These are phyloP conservation scores for Drosophila bocqueti DNA, from an alignment of 1,140 invertebrate genomes.

Conservation along the genomic window DNA sequence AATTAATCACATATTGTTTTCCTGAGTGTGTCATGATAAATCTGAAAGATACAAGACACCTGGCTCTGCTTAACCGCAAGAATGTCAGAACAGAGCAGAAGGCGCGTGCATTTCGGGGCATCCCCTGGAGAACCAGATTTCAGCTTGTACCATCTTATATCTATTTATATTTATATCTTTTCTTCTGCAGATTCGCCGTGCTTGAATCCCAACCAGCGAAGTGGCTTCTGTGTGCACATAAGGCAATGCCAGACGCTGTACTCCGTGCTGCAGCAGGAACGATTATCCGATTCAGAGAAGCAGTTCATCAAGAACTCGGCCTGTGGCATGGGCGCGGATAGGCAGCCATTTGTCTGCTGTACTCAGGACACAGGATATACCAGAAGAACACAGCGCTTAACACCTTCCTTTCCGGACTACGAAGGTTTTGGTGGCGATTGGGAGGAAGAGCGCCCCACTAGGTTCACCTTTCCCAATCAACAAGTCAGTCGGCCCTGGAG, in stretches of 20 bases:
- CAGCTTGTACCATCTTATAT: slow-evolving; percentile 9
- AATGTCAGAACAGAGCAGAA: slow-evolving; percentile 49
- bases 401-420: slow-evolving; percentile 32
- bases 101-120: slow-evolving; percentile 44
- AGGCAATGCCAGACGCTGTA: slow-evolving; percentile 69
- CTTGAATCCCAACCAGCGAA: slow-evolving; percentile 66
- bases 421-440: slow-evolving; percentile 44
- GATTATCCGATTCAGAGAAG: slow-evolving; percentile 42
- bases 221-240: slow-evolving; percentile 69
- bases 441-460: slow-evolving; percentile 18
- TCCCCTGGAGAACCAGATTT: slow-evolving; percentile 43
- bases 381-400: slow-evolving; percentile 26
- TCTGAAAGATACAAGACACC: not conserved
- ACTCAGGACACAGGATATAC: slow-evolving; percentile 72
- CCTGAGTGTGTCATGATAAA: slow-evolving; percentile 13
- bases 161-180: slow-evolving; percentile 2
- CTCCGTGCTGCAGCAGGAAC: slow-evolving; percentile 57
- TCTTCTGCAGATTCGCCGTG: slow-evolving; percentile 57
- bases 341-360: slow-evolving; percentile 71
- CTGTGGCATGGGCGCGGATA: slow-evolving; percentile 60
- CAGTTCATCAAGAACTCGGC: slow-evolving; percentile 64
- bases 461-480: slow-evolving; percentile 39
- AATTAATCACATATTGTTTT: not conserved
- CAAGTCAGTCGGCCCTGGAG: slow-evolving; percentile 43
- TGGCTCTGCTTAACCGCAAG: slow-evolving; percentile 33